A percentile compares a stretch with the other conserved stretches of the same genome.
Conservation (phyloP, 2,888 invertebrate genomes). For the Xestia xanthographa region DNA sequence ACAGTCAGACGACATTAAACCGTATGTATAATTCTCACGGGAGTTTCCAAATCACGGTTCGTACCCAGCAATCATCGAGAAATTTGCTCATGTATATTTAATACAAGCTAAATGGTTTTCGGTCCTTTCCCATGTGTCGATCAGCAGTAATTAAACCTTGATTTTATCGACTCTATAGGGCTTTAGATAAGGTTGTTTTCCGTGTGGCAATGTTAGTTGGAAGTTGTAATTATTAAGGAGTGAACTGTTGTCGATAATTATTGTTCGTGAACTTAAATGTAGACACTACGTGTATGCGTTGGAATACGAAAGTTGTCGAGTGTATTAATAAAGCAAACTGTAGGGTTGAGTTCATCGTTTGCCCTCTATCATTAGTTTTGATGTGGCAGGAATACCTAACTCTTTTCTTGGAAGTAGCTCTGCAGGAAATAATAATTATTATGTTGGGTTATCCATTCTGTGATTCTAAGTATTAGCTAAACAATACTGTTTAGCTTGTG, state of each 20-base stretch:
- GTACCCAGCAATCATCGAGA: constrained; percentile 83
- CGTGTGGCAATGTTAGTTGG: constrained; percentile 39
- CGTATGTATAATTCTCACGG: constrained; percentile 78
- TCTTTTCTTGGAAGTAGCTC: constrained; percentile 34
- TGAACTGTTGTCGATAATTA: constrained; percentile 87
- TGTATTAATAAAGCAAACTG: constrained; percentile 63
- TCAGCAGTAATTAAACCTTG: constrained; percentile 78
- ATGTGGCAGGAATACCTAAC: constrained; percentile 45
- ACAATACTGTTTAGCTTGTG: neutral
- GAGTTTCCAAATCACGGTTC: constrained; percentile 84
- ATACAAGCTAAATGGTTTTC: constrained; percentile 86
- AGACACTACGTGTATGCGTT: constrained; percentile 61
- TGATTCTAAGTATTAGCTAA: neutral
- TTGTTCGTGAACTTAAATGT: constrained; percentile 77
- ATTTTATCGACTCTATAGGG: constrained; percentile 64
- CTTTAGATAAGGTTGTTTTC: constrained; percentile 64
- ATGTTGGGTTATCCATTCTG: neutral
- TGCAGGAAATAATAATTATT: constrained; percentile 2
- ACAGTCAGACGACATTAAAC: constrained; percentile 52
- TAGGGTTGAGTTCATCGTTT: constrained; percentile 57
- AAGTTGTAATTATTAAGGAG: constrained; percentile 83
- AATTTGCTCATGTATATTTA: constrained; percentile 86
- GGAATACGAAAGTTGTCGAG: constrained; percentile 57
- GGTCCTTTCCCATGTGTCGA: constrained; percentile 84
- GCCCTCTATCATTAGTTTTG: constrained; percentile 56